phyloP scores from a whole-genome alignment of 2,113 vertebrate species.

The Pomatostomus ruficeps region DNA sequence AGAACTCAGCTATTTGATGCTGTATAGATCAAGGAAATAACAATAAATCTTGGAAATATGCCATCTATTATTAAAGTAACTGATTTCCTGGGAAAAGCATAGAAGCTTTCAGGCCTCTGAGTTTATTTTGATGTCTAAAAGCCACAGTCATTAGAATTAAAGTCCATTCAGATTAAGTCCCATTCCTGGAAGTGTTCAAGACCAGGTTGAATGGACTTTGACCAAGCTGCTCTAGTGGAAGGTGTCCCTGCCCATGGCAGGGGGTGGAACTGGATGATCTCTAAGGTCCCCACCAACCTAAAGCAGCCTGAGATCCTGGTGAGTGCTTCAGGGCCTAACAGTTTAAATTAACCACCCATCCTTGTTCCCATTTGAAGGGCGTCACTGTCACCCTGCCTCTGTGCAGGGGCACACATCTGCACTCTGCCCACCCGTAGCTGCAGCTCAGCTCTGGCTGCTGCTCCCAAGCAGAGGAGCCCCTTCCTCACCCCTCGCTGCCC shows the following conservation, averaged over 20 bases:
- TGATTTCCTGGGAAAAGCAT: background rate
- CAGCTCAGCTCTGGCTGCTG: background rate
- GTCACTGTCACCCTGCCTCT: background rate
- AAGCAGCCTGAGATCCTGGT: background rate
- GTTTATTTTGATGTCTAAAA: background rate
- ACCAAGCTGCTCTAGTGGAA: background rate
- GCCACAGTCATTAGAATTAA: background rate
- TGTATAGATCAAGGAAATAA: background rate
- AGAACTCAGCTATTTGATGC: background rate
- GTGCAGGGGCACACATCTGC: background rate
- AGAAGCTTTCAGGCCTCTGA: background rate
- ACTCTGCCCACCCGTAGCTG: fast-evolving
- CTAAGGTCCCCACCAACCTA: background rate
- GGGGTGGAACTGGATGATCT: background rate
- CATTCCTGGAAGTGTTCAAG: background rate
- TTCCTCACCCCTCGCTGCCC: fast-evolving
- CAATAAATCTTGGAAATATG: background rate
- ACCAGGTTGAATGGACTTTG: background rate
- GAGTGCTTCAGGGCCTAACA: background rate
- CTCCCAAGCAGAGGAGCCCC: background rate
- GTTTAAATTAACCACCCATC: background rate
- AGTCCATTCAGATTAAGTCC: background rate
- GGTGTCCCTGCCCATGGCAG: background rate
- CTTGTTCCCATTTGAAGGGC: background rate
- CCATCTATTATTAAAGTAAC: background rate